Percentiles rank a stretch among this genome's conserved stretches.
Evolutionary conservation across 2,888 invertebrate genomes (phyloP).

Genomic region (Melanophora roralis): DNA sequence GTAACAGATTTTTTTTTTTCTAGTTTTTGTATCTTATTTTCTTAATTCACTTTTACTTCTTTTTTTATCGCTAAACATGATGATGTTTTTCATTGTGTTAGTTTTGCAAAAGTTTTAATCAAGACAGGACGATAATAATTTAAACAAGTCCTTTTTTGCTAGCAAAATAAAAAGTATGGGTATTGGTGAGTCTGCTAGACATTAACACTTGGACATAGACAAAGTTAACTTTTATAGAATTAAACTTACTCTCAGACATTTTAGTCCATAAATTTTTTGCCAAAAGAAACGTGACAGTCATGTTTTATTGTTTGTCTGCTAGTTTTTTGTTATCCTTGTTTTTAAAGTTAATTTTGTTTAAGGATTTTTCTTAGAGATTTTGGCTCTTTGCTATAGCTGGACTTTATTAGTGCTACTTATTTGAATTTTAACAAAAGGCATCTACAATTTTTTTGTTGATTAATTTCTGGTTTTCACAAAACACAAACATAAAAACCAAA

Average conservation of each 20-base stretch:
- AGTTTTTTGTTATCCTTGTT: not conserved
- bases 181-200: not conserved
- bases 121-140: slow-evolving; percentile 38
- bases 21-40: too few species aligned
- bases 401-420: slow-evolving; percentile 42
- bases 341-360: not conserved
- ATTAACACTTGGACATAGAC: not conserved
- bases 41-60: not conserved
- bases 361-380: not conserved
- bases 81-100: slow-evolving; percentile 16
- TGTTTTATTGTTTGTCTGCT: slow-evolving; percentile 43
- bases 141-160: slow-evolving; percentile 16
- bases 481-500: too few species aligned
- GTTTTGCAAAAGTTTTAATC: slow-evolving; percentile 43
- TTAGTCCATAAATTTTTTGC: slow-evolving; percentile 24
- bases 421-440: not conserved
- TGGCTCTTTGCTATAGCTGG: not conserved
- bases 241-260: not conserved
- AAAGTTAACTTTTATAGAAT: not conserved
- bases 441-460: not conserved
- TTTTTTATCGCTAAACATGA: not conserved
- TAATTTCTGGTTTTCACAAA: too few species aligned
- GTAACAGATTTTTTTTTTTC: too few species aligned
- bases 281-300: slow-evolving; percentile 54
- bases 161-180: not conserved